These are phyloP conservation scores for Candoia aspera DNA, from an alignment of 2,113 vertebrate species.

Conservation along the genomic window DNA sequence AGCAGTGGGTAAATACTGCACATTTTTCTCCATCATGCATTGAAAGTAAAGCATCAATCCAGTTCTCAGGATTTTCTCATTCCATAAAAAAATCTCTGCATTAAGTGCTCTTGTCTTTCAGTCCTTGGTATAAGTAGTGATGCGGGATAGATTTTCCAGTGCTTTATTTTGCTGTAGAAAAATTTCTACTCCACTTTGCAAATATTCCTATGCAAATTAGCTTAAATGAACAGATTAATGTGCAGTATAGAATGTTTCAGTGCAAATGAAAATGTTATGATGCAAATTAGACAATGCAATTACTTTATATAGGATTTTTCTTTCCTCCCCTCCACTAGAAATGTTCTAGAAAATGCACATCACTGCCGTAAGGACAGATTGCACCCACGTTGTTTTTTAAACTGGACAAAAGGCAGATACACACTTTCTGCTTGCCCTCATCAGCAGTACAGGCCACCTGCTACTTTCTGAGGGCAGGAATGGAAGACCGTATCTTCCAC, in stretches of 20 bases:
- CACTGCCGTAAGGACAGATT: not conserved
- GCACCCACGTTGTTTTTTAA: not conserved
- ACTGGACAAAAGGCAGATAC: not conserved
- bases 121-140: not conserved
- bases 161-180: not conserved
- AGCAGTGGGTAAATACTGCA: not conserved
- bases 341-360: not conserved
- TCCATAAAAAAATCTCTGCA: not conserved
- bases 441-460: not conserved
- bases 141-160: not conserved
- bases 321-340: not conserved
- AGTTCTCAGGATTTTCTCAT: not conserved
- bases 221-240: not conserved
- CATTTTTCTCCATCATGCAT: not conserved
- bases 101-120: not conserved
- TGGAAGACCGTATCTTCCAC: not conserved
- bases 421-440: not conserved
- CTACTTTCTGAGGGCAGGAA: not conserved
- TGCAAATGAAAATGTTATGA: not conserved
- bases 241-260: not conserved
- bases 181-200: not conserved
- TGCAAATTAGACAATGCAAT: not conserved
- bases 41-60: not conserved
- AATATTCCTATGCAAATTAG: not conserved
- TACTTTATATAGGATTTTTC: not conserved